Evolutionary conservation across 2,797 vertebrate genomes (phyloP), one percentile per base, ranked within the genome.

Genomic region (Aulostomus chinensis): DNA sequence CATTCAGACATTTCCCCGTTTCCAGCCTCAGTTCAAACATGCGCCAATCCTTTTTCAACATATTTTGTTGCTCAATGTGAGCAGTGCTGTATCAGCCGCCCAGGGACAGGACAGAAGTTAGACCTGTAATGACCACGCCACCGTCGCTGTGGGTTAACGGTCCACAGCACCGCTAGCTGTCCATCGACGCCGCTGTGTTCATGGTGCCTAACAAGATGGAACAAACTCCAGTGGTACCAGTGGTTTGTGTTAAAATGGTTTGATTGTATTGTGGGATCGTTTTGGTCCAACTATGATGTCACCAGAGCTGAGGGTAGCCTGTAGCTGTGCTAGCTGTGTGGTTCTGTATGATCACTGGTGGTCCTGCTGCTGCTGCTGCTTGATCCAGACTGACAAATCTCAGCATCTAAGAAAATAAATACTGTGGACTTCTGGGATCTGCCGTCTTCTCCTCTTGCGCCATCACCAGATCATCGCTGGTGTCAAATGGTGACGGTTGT

Each of bases 1-100:
- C 57, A 64, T 74, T 49, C 64, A 70, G 60, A 65, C 46, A 62
- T 47, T 64, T 65, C 40, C 58, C 13, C 31, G 14, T 60, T 67
- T 46, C 3, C 0, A 59, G 57, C 43, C 2, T 25, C n/a, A 8
- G 71, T 53, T 63, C 10, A 17, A 24, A 25, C 4, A 22, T 33
- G 13, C 10, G 25, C 24, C n/a, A n/a, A n/a, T 48, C 4, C 21
- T 35, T 39, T 33, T 48, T 26, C 2, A 20, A 3, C 14, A 21
- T 40, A 24, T 45, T 49, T 17, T 33, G 28, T 17, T 42, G 11
- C 12, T 47, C 11, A 24, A 8, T 24, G 34, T 12, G 9, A 61
- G 53, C 32, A 16, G 7, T 15, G 15, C 54, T 45, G 61, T 26
- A n/a, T 56, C 32, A 45, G 7, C 26, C n/a, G 32, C 13, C 3